Evolutionary conservation across 2,888 invertebrate genomes (phyloP).

Genomic region (Brachyptera risi): DNA sequence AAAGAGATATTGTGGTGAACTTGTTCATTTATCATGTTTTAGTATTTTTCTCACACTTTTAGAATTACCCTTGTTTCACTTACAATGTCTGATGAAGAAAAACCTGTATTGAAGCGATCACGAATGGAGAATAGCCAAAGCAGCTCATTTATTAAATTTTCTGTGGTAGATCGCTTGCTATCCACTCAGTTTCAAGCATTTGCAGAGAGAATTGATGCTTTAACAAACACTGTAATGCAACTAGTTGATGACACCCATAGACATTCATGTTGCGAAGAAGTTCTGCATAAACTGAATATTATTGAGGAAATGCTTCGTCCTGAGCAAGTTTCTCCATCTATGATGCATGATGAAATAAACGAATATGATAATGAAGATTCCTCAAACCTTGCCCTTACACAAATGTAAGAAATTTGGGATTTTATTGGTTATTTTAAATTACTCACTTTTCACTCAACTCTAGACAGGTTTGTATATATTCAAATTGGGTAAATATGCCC

Average conservation of each 20-base stretch:
- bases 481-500: too few relatives aligned
- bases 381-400: neutral
- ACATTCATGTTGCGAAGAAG: slow-evolving; percentile 33
- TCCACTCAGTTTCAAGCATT: neutral
- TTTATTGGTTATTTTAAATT: too few relatives aligned
- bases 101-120: neutral
- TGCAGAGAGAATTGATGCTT: slow-evolving; percentile 27
- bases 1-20: too few relatives aligned
- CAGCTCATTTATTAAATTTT: neutral
- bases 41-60: too few relatives aligned
- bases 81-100: too few relatives aligned
- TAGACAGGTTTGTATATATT: too few relatives aligned
- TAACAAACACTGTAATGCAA: slow-evolving; percentile 25
- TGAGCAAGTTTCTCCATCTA: neutral
- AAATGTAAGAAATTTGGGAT: slow-evolving; percentile 12
- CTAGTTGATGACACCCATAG: slow-evolving; percentile 21
- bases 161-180: neutral
- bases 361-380: slow-evolving; percentile 1
- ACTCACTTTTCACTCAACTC: too few relatives aligned
- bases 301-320: slow-evolving; percentile 23
- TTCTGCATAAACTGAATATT: slow-evolving; percentile 24
- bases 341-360: neutral
- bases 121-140: too few relatives aligned
- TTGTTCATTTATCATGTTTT: too few relatives aligned
- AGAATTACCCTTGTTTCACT: too few relatives aligned